Evolutionary conservation across 1,140 invertebrate species (phyloP).

Genomic region (Nasonia vitripennis): DNA sequence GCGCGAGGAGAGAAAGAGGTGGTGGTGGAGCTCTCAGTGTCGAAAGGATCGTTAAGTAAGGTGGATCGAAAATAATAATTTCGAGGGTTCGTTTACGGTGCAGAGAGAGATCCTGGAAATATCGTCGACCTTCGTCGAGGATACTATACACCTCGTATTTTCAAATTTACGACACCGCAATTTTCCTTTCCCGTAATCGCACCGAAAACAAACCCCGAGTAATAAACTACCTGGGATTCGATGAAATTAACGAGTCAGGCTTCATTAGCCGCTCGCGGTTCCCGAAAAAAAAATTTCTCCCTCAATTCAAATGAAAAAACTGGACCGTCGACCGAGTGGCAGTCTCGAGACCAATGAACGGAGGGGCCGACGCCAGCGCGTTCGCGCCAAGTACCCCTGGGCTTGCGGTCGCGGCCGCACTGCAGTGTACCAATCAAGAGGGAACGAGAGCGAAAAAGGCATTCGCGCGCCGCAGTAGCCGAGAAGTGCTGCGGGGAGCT

Average conservation of each 20-base stretch:
- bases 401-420: constrained; percentile 6
- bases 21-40: background rate
- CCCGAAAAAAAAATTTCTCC: background rate
- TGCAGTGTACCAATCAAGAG: constrained; percentile 48
- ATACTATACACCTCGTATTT: background rate
- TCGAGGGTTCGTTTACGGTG: no score
- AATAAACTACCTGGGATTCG: background rate
- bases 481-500: constrained; percentile 18
- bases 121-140: no score
- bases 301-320: constrained; percentile 27
- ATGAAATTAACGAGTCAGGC: background rate
- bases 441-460: constrained; percentile 35
- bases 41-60: constrained; percentile 43
- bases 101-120: no score
- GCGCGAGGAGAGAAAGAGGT: constrained; percentile 35
- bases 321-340: constrained; percentile 37
- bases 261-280: background rate
- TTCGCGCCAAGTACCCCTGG: constrained; percentile 18
- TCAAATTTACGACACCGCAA: background rate
- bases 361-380: background rate
- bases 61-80: constrained; percentile 29
- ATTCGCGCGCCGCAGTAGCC: background rate
- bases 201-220: background rate
- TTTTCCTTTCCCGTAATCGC: no score
- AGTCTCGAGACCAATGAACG: constrained; percentile 41